A percentile compares a stretch with the other conserved stretches of the same genome.
These are phyloP conservation scores for Drosophila meridionalis DNA, from an alignment of 2,888 invertebrate genomes.

Conservation along the genomic window DNA sequence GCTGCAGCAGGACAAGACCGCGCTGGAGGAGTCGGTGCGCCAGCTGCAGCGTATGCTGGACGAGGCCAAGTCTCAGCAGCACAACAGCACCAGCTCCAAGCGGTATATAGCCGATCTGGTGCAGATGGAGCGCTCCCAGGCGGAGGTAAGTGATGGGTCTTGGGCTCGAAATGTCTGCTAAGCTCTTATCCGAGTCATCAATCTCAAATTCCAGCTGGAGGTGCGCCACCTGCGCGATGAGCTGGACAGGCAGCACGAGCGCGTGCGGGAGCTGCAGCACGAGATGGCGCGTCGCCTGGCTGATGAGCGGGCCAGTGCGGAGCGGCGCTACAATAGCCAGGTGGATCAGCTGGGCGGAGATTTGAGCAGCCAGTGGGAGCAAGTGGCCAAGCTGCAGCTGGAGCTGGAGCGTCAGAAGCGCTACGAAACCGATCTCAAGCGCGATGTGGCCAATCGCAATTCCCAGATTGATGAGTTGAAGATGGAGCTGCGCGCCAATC, in stretches of 20 bases:
- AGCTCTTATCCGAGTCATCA: rapidly evolving
- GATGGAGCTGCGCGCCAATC: conserved; percentile 92
- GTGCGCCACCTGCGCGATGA: conserved; percentile 91
- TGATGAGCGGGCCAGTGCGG: conserved; percentile 90
- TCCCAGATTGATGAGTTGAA: conserved; percentile 91
- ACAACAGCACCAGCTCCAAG: conserved; percentile 85
- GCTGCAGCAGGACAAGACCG: conserved; percentile 89
- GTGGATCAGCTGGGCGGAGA: conserved; percentile 93
- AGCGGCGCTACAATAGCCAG: conserved; percentile 90
- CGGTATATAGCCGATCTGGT: conserved; percentile 91
- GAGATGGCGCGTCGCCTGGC: conserved; percentile 90
- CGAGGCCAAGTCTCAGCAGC: conserved; percentile 86
- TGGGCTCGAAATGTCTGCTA: too few species aligned
- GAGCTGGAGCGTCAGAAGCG: conserved; percentile 92
- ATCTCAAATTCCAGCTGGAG: conserved; percentile 86
- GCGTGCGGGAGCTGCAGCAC: conserved; percentile 90
- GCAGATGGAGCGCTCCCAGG: conserved; percentile 91
- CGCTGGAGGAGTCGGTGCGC: conserved; percentile 89
- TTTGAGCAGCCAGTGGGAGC: conserved; percentile 92
- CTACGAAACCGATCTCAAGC: conserved; percentile 90
- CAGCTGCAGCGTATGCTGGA: conserved; percentile 89
- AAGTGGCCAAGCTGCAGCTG: conserved; percentile 90
- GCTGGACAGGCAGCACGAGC: conserved; percentile 90
- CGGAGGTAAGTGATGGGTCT: conserved; percentile 85
- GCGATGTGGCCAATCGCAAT: conserved; percentile 91